These are phyloP conservation scores for Pachliopta kotzebuea DNA, from an alignment of 2,888 invertebrate genomes.

Conservation along the genomic window DNA sequence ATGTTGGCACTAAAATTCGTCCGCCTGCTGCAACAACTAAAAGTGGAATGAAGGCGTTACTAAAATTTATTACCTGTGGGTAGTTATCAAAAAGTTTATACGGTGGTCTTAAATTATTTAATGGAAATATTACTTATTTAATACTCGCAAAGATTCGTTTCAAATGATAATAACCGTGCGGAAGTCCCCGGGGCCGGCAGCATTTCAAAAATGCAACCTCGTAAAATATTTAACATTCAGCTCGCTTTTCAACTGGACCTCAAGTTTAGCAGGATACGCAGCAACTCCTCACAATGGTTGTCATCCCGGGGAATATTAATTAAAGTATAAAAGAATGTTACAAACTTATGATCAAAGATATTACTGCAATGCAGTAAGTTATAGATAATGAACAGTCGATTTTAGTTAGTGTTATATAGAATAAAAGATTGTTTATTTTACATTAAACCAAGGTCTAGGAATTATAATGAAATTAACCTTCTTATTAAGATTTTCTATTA, in stretches of 20 bases:
- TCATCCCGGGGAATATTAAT: background rate
- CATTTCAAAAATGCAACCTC: background rate
- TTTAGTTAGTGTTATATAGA: no score
- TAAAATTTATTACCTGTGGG: background rate
- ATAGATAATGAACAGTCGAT: no score
- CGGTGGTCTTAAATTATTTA: background rate
- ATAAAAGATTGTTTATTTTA: no score
- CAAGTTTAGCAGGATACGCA: background rate
- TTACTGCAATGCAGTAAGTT: no score
- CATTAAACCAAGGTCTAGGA: no score
- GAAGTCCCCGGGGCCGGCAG: background rate
- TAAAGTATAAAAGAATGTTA: background rate
- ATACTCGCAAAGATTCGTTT: background rate
- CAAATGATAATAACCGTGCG: background rate
- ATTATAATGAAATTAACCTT: no score
- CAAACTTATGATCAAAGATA: background rate
- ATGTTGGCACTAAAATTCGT: background rate
- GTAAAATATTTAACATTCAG: constrained; percentile 1
- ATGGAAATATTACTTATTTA: background rate
- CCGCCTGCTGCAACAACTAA: background rate
- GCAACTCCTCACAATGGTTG: background rate
- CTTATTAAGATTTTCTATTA: no score
- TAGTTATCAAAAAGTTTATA: background rate
- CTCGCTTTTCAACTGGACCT: background rate
- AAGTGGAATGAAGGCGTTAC: background rate